Evolutionary conservation across 1,140 invertebrate genomes (phyloP).

Genomic region (Zaprionus gabonicus): DNA sequence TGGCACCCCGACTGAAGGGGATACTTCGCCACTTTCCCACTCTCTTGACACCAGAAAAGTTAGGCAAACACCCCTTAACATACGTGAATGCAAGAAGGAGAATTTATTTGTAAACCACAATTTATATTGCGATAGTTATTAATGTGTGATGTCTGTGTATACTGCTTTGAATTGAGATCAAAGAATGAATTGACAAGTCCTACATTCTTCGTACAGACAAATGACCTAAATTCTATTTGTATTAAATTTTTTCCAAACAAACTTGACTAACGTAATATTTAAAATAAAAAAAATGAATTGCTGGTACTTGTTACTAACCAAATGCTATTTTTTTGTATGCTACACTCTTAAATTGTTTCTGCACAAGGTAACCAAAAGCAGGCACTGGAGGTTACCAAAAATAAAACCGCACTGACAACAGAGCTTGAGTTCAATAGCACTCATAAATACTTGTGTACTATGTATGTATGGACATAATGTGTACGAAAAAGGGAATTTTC

Average conservation of each 20-base stretch:
- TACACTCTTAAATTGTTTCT: background rate
- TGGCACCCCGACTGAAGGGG: background rate
- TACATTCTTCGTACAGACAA: background rate
- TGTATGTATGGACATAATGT: background rate
- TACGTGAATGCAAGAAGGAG: background rate
- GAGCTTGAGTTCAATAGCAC: background rate
- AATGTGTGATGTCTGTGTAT: background rate
- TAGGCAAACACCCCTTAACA: background rate
- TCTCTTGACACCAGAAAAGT: background rate
- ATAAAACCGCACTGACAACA: conserved; percentile 3
- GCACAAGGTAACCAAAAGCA: background rate
- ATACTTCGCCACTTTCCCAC: background rate
- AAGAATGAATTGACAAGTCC: background rate
- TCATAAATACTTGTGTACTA: background rate
- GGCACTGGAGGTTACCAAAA: background rate
- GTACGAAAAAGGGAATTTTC: conserved; percentile 55
- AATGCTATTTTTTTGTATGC: background rate
- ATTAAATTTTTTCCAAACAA: background rate
- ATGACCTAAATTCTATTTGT: background rate
- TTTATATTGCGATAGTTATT: background rate
- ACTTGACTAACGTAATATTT: too few relatives aligned
- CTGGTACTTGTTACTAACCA: background rate
- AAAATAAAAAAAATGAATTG: too few relatives aligned
- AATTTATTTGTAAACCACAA: background rate
- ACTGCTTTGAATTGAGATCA: background rate